phyloP scores from a whole-genome alignment of 2,113 vertebrate species.

The Syngnathus typhle region DNA sequence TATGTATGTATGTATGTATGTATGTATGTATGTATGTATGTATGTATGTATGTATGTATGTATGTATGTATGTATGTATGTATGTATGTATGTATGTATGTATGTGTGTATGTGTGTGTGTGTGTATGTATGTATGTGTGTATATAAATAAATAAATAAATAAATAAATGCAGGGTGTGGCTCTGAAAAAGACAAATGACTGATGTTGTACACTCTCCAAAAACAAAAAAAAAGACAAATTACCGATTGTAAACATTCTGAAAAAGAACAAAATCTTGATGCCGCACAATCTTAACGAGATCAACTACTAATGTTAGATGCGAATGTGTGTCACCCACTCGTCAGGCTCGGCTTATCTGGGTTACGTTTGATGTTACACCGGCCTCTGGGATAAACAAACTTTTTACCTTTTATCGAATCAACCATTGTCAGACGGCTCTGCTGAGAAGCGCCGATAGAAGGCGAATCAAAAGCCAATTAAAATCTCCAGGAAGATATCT shows the following conservation, averaged over 20 bases:
- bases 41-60: background rate
- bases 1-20: background rate
- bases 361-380: constrained; percentile 25
- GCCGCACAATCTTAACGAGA: background rate
- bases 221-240: no score
- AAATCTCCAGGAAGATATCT: constrained; percentile 56
- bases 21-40: background rate
- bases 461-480: constrained; percentile 55
- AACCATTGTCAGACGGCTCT: constrained; percentile 43
- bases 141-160: no score
- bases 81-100: background rate
- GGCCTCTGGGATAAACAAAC: constrained; percentile 38
- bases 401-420: constrained; percentile 39
- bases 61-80: background rate
- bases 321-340: constrained; percentile 12
- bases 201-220: no score
- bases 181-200: no score
- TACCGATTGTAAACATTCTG: background rate
- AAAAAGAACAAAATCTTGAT: background rate
- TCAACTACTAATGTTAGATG: background rate
- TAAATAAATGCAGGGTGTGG: no score
- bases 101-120: no score
- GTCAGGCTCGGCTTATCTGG: constrained; percentile 16
- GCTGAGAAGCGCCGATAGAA: constrained; percentile 26
- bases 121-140: no score